Base-by-base conservation (phyloP, 2,888 invertebrate genomes). In the Pachliopta kotzebuea region DNA sequence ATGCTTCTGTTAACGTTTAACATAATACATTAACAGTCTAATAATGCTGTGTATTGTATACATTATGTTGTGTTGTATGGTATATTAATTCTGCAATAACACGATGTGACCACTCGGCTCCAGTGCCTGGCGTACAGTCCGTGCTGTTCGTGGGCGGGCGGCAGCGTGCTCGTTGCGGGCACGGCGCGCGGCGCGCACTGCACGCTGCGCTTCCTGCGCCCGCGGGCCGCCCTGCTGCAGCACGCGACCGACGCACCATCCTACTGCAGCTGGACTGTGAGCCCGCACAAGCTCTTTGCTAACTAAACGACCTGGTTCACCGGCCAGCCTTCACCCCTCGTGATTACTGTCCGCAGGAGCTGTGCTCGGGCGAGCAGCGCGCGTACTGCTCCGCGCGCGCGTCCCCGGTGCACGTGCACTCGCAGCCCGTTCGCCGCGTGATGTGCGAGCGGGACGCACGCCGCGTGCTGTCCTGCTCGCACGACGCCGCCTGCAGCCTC, bases 401-500 rank as follows among this genome's bases (percentile, higher is more conserved):
- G 1, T 84, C 87, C 74, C 86, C 88, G 4, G 83, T 82, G 14
- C 37, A 37, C 11, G 79, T 91, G 0, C 94, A 94, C 75, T 72
- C 83, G 0, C 90, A 92, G n/a, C 72, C 84, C 0, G 88, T 94
- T 0, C 85, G 85, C 4, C 86, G 90, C 29, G 77, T 94, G 23
- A 73, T 83, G 49, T 92, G 90, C 78, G 86, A 83, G 50, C 74
- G 83, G 0, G 85, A 88, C 21, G 92, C 91, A 11, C 79, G 88
- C 59, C 81, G 92, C 9, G 72, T 94, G 55, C 75, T 93, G 61
- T 91, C 93, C 65, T 94, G 94, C 77, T 93, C 94, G 50, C 90
- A 88, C 71, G 93, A 94, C 74, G 79, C 86, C 0, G 76, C 79
- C n/a, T 83, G 82, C 62, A 93, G 93, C 18, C 78, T 94, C 18